phyloP scores from a whole-genome alignment of 2,113 vertebrate species.

The Malaclemys terrapin region DNA sequence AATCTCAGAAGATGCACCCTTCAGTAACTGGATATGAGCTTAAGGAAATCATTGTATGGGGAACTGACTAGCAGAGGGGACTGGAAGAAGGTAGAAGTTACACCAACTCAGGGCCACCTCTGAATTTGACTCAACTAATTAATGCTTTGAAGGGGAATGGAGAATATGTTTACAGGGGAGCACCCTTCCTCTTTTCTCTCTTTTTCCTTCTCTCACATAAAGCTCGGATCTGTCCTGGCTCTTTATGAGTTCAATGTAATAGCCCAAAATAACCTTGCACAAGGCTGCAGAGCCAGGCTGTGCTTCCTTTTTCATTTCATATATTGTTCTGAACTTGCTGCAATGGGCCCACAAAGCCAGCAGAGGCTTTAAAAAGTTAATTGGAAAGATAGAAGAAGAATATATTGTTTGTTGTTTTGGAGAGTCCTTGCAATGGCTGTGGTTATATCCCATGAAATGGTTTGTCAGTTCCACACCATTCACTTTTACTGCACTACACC shows the following conservation, averaged over 20 bases:
- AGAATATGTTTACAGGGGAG: background rate
- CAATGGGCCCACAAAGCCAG: conserved; percentile 60
- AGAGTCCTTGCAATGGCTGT: background rate
- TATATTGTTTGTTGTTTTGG: conserved; percentile 30
- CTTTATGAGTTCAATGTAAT: conserved; percentile 7
- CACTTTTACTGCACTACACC: conserved; percentile 50
- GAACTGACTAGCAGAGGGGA: background rate
- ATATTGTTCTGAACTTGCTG: conserved; percentile 57
- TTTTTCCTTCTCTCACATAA: background rate
- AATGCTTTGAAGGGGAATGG: background rate
- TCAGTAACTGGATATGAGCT: background rate
- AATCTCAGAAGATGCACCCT: background rate
- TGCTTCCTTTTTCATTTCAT: conserved; percentile 62
- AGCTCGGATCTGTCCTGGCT: conserved; percentile 4
- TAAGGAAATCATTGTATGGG: background rate
- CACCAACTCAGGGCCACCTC: background rate
- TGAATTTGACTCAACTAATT: background rate
- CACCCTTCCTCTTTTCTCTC: background rate
- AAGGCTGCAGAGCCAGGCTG: background rate
- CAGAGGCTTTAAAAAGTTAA: conserved; percentile 77
- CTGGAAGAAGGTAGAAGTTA: background rate
- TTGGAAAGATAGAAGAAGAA: conserved; percentile 70
- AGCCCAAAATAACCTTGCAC: background rate
- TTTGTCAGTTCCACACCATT: conserved; percentile 15
- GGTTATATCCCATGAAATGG: conserved; percentile 20